phyloP scores from a whole-genome alignment of 2,888 invertebrate genomes.

The Andrena haemorrhoa region DNA sequence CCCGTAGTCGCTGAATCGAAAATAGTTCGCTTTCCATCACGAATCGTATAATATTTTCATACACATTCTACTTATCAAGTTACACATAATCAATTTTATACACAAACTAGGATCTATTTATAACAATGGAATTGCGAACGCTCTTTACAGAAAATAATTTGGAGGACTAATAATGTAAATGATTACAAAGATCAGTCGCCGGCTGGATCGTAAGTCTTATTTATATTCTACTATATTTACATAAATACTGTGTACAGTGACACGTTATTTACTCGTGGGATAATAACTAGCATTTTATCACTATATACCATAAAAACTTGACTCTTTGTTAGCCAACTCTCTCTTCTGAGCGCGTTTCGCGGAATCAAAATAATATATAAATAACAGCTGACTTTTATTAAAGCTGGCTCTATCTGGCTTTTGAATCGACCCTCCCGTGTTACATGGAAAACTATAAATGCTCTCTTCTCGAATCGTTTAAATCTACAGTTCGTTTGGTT shows the following conservation, averaged over 20 bases:
- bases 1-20: constrained; percentile 17
- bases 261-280: constrained; percentile 75
- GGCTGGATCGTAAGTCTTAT: constrained; percentile 76
- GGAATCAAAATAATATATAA: constrained; percentile 42
- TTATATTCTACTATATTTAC: constrained; percentile 78
- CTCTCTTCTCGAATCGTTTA: constrained; percentile 35
- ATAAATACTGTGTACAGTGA: constrained; percentile 77
- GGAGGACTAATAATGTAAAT: constrained; percentile 68
- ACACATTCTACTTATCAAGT: constrained; percentile 76
- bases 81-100: constrained; percentile 81
- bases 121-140: constrained; percentile 78
- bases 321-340: constrained; percentile 39
- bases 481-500: constrained; percentile 48
- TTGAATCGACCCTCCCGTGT: constrained; percentile 23
- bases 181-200: constrained; percentile 77
- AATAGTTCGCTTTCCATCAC: constrained; percentile 32
- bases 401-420: constrained; percentile 30
- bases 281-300: constrained; percentile 71
- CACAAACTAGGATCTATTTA: constrained; percentile 81
- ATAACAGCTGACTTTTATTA: constrained; percentile 47
- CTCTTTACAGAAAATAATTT: constrained; percentile 71
- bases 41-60: constrained; percentile 42
- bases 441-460: constrained; percentile 53
- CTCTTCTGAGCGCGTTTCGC: constrained; percentile 32
- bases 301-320: constrained; percentile 52